Conservation (phyloP, 2,888 invertebrate genomes). For the Alentia gelatinosa region DNA sequence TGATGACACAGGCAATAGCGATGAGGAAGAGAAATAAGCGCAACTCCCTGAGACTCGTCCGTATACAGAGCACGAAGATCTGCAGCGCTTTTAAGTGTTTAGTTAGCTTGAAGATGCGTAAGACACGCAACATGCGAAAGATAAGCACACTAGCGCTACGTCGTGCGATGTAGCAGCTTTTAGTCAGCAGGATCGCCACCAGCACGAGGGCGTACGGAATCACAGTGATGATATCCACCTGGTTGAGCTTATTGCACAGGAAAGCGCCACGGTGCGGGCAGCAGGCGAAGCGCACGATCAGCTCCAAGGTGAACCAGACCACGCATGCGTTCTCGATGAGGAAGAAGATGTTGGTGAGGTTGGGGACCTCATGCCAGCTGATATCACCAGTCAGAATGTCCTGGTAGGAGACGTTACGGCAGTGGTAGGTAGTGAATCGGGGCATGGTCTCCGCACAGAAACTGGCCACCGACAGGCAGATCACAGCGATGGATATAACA, state of each 20-base stretch:
- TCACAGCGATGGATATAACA: conserved; percentile 79
- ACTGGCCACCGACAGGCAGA: conserved; percentile 79
- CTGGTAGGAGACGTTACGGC: conserved; percentile 59
- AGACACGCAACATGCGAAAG: conserved; percentile 72
- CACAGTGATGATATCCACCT: conserved; percentile 76
- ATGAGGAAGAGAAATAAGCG: conserved; percentile 76
- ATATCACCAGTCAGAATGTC: not conserved
- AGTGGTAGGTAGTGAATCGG: conserved; percentile 69
- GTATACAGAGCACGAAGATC: conserved; percentile 68
- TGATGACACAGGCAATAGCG: conserved; percentile 74
- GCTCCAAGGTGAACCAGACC: conserved; percentile 78
- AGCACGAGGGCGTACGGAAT: conserved; percentile 76
- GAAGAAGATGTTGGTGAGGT: conserved; percentile 73
- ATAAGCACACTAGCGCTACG: conserved; percentile 69
- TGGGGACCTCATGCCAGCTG: conserved; percentile 58
- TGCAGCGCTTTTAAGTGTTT: conserved; percentile 76
- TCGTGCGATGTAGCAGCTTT: conserved; percentile 65
- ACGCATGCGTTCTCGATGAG: conserved; percentile 77
- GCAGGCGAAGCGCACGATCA: conserved; percentile 69
- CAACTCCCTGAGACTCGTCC: conserved; percentile 73
- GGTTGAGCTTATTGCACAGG: conserved; percentile 71
- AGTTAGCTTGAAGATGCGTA: conserved; percentile 76
- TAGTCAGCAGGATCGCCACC: conserved; percentile 65
- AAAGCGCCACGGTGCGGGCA: conserved; percentile 73
- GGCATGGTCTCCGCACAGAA: conserved; percentile 82